phyloP scores from a whole-genome alignment of 2,113 vertebrate species.

The Zootoca vivipara region DNA sequence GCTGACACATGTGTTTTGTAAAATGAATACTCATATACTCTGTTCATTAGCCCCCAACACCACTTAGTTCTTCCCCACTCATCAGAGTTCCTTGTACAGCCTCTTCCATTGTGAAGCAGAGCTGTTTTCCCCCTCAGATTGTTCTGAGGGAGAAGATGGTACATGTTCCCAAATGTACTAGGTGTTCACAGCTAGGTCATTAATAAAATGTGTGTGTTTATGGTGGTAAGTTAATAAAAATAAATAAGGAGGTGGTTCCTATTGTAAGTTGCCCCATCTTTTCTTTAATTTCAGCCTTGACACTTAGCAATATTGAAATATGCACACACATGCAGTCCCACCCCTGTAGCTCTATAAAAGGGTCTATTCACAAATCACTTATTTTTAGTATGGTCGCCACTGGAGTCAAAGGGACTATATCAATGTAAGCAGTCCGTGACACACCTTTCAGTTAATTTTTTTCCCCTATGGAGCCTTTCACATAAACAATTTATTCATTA shows the following conservation, averaged over 20 bases:
- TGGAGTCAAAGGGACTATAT: slow-evolving; percentile 2
- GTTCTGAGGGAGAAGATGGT: background rate
- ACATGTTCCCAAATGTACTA: background rate
- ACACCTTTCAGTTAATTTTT: background rate
- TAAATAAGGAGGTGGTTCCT: background rate
- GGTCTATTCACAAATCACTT: background rate
- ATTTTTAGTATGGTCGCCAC: background rate
- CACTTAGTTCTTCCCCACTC: too few relatives aligned
- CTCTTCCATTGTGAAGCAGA: background rate
- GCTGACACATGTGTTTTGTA: background rate
- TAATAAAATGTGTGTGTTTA: background rate
- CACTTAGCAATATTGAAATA: background rate
- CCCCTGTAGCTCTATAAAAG: background rate
- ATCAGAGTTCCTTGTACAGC: background rate
- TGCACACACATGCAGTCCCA: background rate
- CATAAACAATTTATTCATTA: too few relatives aligned
- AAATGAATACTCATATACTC: background rate
- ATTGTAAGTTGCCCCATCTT: background rate
- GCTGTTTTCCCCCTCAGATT: background rate
- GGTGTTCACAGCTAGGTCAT: background rate
- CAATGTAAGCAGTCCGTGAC: background rate
- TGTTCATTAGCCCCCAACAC: background rate
- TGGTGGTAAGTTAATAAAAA: background rate
- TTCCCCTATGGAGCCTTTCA: too few relatives aligned
- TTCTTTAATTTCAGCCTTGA: background rate